Evolutionary conservation across 2,797 vertebrate genomes (phyloP).

Genomic region (Schizothorax lantsangensis): DNA sequence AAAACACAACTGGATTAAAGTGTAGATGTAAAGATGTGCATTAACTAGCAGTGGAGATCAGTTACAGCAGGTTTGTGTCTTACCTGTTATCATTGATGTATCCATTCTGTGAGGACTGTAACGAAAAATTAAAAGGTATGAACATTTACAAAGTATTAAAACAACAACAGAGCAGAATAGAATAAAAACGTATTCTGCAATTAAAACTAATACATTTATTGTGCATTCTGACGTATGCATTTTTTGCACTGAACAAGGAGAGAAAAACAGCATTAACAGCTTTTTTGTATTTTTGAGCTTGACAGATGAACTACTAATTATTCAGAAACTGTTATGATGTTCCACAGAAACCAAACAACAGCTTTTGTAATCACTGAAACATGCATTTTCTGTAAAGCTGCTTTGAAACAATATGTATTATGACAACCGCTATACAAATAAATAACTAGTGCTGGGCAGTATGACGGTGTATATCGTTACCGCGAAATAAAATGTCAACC

Average conservation of each 20-base stretch:
- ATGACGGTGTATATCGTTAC: too few species aligned
- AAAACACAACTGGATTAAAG: neutral
- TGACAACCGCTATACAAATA: neutral
- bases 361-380: neutral
- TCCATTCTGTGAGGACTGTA: slow-evolving; percentile 92
- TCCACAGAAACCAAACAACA: neutral
- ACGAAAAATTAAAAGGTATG: slow-evolving; percentile 72
- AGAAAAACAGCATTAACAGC: too few species aligned
- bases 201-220: neutral
- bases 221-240: too few species aligned
- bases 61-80: slow-evolving; percentile 66
- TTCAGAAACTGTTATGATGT: neutral
- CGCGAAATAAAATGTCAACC: too few species aligned
- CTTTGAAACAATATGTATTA: neutral
- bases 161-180: neutral
- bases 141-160: neutral
- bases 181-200: neutral
- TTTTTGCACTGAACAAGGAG: neutral
- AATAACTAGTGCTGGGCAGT: too few species aligned
- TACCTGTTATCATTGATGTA: slow-evolving; percentile 97
- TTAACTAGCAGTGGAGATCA: neutral
- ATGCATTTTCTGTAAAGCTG: neutral
- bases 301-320: neutral
- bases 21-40: too few species aligned
- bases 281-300: neutral